These are phyloP conservation scores for Trinectes maculatus DNA, from an alignment of 2,113 vertebrate genomes.

Conservation along the genomic window DNA sequence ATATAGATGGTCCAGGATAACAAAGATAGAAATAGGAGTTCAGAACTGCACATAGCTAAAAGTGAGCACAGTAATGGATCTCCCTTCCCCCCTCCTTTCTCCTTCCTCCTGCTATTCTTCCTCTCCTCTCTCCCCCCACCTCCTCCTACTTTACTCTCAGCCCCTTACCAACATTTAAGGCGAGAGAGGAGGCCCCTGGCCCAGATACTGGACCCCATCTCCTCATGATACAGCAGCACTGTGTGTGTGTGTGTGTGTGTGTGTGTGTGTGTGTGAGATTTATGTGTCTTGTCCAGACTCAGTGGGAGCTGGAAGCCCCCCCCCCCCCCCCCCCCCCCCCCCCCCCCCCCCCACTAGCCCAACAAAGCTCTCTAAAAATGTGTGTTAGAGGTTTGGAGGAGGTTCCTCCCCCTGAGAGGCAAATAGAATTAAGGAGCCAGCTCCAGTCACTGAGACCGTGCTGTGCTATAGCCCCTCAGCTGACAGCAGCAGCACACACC, in stretches of 20 bases:
- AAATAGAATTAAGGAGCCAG: conserved; percentile 70
- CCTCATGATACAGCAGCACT: conserved; percentile 49
- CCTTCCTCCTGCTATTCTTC: neutral
- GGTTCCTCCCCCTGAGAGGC: conserved; percentile 61
- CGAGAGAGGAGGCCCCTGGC: conserved; percentile 43
- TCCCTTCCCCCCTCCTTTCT: neutral
- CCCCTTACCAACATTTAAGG: conserved; percentile 30
- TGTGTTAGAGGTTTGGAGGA: conserved; percentile 67
- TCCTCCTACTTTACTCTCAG: conserved; percentile 26
- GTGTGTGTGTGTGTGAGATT: conserved; percentile 62
- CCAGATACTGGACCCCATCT: conserved; percentile 58
- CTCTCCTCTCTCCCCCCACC: conserved; percentile 20
- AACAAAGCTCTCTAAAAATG: conserved; percentile 69
- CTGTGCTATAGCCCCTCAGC: conserved; percentile 48
- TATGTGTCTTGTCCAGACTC: conserved; percentile 75
- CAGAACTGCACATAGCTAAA: neutral
- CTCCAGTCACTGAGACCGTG: conserved; percentile 59
- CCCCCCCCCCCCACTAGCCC: conserved; percentile 24
- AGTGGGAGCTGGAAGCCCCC: conserved; percentile 54
- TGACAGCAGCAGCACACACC: conserved; percentile 50
- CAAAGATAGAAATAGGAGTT: neutral
- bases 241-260: conserved; percentile 11
- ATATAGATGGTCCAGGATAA: neutral
- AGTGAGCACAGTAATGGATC: neutral
- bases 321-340: neutral